Conservation (phyloP, 1,140 invertebrate species). For the Monomorium pharaonis region DNA sequence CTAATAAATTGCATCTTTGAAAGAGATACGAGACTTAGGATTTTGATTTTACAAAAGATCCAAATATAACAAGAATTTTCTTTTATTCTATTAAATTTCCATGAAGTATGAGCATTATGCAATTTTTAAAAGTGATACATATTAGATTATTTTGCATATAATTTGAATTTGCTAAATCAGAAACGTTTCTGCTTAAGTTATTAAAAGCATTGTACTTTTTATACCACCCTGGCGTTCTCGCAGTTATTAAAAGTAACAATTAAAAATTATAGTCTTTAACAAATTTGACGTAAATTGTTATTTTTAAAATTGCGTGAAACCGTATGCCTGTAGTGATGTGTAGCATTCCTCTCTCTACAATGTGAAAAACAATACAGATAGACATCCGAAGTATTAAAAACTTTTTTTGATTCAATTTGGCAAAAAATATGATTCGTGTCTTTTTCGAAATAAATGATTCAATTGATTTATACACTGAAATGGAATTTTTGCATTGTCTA, state of each 20-base stretch:
- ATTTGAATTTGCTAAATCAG: not conserved
- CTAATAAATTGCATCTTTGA: not conserved
- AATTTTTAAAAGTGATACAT: not conserved
- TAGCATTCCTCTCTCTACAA: not conserved
- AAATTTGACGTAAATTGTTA: not conserved
- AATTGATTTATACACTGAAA: not conserved
- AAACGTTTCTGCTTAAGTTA: not conserved
- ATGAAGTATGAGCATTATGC: not conserved
- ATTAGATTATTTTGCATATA: not conserved
- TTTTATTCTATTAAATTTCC: not conserved
- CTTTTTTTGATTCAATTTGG: conserved; percentile 25
- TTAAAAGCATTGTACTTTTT: not conserved
- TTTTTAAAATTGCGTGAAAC: not conserved
- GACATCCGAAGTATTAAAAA: not conserved
- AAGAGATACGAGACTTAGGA: not conserved
- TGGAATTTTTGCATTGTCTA: not conserved
- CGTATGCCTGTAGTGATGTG: not conserved
- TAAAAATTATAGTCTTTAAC: not conserved
- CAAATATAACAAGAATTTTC: not conserved
- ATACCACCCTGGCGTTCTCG: too few relatives aligned
- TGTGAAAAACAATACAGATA: not conserved
- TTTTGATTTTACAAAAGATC: not conserved
- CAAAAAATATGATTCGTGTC: not conserved
- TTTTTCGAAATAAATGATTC: conserved; percentile 3
- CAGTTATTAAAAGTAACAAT: not conserved